phyloP scores from a whole-genome alignment of 2,888 invertebrate species.

The Parelbella ahira region DNA sequence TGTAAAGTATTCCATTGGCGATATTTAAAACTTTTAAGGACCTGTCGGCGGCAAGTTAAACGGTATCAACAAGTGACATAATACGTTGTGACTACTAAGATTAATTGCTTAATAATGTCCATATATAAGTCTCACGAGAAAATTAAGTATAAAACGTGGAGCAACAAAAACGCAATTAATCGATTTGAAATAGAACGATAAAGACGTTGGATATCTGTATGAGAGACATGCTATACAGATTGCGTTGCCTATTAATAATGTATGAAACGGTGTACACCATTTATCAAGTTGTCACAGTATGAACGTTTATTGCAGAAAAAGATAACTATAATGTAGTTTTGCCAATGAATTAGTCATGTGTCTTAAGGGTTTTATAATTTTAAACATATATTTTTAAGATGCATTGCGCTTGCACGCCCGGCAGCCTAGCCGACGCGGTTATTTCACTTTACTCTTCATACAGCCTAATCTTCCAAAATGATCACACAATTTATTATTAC shows the following conservation, averaged over 20 bases:
- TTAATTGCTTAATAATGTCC: too few species aligned
- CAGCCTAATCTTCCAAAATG: too few species aligned
- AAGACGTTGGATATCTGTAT: slow-evolving; percentile 12
- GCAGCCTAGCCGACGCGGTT: too few species aligned
- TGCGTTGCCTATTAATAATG: slow-evolving; percentile 20
- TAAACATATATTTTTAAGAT: slow-evolving; percentile 15
- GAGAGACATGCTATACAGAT: slow-evolving; percentile 17
- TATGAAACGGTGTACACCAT: slow-evolving; percentile 17
- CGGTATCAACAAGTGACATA: too few species aligned
- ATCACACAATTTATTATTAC: too few species aligned
- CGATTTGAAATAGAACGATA: slow-evolving; percentile 16
- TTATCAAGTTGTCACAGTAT: slow-evolving; percentile 22
- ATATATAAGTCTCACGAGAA: too few species aligned
- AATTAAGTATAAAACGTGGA: too few species aligned
- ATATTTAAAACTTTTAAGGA: too few species aligned
- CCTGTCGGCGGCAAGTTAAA: too few species aligned
- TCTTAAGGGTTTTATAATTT: slow-evolving; percentile 16
- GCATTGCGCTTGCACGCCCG: slow-evolving; percentile 11
- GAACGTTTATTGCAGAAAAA: slow-evolving; percentile 19
- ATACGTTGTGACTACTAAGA: too few species aligned
- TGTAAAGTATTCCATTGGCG: too few species aligned
- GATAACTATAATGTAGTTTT: not conserved
- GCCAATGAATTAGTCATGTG: slow-evolving; percentile 23
- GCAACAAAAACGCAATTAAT: slow-evolving; percentile 18
- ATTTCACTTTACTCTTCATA: too few species aligned